Evolutionary conservation across 2,113 vertebrate species (phyloP).

Genomic region (Glareola pratincola): DNA sequence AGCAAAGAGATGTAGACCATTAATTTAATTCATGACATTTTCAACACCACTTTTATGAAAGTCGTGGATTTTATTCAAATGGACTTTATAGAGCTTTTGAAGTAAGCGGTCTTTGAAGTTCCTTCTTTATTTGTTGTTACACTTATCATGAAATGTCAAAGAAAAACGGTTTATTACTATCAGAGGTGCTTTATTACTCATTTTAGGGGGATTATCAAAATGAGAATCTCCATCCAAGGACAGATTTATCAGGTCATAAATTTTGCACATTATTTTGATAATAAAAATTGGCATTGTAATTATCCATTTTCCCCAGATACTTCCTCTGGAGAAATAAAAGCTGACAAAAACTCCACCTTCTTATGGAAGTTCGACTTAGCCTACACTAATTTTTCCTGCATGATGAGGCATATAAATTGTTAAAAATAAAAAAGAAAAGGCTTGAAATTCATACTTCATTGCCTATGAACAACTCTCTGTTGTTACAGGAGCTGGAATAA

Average conservation of each 20-base stretch:
- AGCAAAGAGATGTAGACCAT: conserved; percentile 52
- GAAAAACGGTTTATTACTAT: conserved; percentile 61
- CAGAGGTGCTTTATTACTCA: conserved; percentile 60
- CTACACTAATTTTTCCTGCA: not conserved
- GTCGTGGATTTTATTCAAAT: conserved; percentile 65
- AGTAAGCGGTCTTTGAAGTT: conserved; percentile 64
- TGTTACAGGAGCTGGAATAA: not conserved
- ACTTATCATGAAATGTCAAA: conserved; percentile 65
- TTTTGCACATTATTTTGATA: conserved; percentile 59
- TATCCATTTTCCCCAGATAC: conserved; percentile 30
- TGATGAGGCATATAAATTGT: not conserved
- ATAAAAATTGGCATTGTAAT: conserved; percentile 56
- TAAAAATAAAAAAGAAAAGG: not conserved
- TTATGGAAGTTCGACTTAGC: not conserved
- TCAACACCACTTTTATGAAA: conserved; percentile 60
- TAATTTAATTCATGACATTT: conserved; percentile 71
- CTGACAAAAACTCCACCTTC: conserved; percentile 1
- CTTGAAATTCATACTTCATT: not conserved
- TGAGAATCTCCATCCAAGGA: conserved; percentile 50
- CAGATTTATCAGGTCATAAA: conserved; percentile 62
- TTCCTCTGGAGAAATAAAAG: conserved; percentile 10
- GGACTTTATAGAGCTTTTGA: conserved; percentile 67
- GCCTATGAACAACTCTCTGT: not conserved
- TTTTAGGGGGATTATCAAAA: conserved; percentile 67
- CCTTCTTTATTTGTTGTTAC: conserved; percentile 62